Evolutionary conservation across 2,888 invertebrate genomes (phyloP), one percentile per base, ranked within the genome.

Genomic region (Antitype chi): DNA sequence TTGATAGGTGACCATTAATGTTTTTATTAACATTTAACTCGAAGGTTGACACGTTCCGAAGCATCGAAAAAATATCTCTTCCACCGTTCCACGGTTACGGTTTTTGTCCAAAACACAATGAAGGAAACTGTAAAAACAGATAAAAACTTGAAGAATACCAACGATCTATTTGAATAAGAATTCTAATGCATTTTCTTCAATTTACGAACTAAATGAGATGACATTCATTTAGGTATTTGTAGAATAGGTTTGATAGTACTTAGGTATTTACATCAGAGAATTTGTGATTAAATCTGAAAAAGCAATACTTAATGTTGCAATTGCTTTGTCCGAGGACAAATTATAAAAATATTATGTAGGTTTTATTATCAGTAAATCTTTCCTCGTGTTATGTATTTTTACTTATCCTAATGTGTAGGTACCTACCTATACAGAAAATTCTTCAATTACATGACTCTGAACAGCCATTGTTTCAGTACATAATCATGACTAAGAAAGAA

Each of bases 1-100:
- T 88, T 87, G 85, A 66, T 28, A 75, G 69, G 20, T 60, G 66
- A 55, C 78, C 55, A 82, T 88, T 79, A 70, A 11, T 80, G n/a
- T 87, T 87, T 88, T 88, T 86, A 76, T 86, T 70, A 43, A 60
- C 53, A 79, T 78, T 73, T 32, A 77, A 67, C 71, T 78, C 47
- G 78, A 85, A 87, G 87, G 87, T 83, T 85, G 78, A 74, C 78
- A 78, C 81, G 74, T 70, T 78, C 74, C 15, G 53, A 38, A 32
- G 57, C 20, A 17, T 62, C 43, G 11, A 77, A 76, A 81, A 80
- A 81, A 83, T 13, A 66, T 64, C 13, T 62, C 53, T 74, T 80
- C 59, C 55, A 76, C 86, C 70, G 78, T 74, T 80, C 57, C 55
- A 76, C 81, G 73, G 78, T 81, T 70, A 80, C 78, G 59, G 60